Evolutionary conservation across 37 sponge, comb jelly and placozoan genomes (phyloP), one percentile per base, ranked within the genome.

Genomic region (Lycopodina hypogea): DNA sequence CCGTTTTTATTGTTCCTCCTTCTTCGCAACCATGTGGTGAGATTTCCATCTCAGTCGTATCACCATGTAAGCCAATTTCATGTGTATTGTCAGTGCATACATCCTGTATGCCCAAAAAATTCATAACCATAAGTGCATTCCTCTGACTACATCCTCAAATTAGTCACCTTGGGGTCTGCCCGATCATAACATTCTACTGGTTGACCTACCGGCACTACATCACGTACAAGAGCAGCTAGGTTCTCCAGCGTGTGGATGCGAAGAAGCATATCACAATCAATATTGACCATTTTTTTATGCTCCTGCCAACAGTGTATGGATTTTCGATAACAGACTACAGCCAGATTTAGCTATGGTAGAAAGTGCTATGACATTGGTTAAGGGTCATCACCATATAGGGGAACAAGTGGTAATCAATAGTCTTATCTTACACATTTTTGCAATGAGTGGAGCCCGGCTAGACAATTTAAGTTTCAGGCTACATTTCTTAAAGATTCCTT

Each of bases 231-330:
- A 40, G 66, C 61, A 2, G 80, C 65, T 60, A 93, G 85, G 37
- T 82, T 90, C 69, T 93, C 87, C 84, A 93, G 35, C 12, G 94
- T 93, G 74, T 93, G 94, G 59, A 93, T 90, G 15, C 88, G 55
- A 78, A 86, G 79, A 0, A 83, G 78, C n/a, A 42, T 68, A 56
- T 90, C 94, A 62, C 86, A 84, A 33, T 90, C 84, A 17, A 90
- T 42, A 6, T 77, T 33, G 15, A 69, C 69, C 3, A 51, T 28
- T 19, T 68, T n/a, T n/a, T n/a, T 55, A 69, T 93, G 67, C 42
- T 90, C 87, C 34, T 60, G 37, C 91, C 91, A 93, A 15, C 64
- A 41, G 3, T 11, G 3, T 72, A 93, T 93, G 19, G 91, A 90
- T 48, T 81, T 63, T 24, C 87, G 48, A 45, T 90, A 93, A 21